A percentile compares a stretch with the other conserved stretches of the same genome.
phyloP scores from a whole-genome alignment of 2,797 vertebrate species.

The Morelia viridis region DNA sequence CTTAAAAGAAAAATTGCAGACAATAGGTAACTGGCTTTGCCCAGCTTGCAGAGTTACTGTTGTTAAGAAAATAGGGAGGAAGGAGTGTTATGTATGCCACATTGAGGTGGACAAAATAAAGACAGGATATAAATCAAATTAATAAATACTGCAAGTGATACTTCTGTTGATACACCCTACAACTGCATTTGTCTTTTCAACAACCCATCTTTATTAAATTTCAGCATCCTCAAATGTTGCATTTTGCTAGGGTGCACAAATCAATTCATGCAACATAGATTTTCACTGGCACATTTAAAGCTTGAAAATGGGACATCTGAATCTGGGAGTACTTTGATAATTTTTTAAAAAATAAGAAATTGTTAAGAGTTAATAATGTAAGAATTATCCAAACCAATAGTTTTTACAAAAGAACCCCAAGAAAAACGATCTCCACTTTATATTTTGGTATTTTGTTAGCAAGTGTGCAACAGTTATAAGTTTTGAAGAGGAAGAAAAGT shows the following conservation, averaged over 20 bases:
- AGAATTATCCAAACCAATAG: not conserved
- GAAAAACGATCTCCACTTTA: not conserved
- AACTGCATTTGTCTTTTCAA: not conserved
- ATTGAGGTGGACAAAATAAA: not conserved
- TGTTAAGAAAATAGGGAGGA: not conserved
- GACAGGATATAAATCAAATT: not conserved
- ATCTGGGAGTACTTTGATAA: not conserved
- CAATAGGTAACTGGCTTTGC: not conserved
- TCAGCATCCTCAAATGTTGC: not conserved
- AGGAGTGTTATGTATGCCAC: not conserved
- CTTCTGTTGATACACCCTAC: not conserved
- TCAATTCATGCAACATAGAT: not conserved
- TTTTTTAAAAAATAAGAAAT: not conserved
- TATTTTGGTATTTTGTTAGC: not conserved
- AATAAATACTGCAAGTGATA: not conserved
- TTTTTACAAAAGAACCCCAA: not conserved
- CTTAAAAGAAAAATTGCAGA: not conserved
- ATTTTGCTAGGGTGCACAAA: not conserved
- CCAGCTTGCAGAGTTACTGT: not conserved
- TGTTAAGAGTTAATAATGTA: not conserved
- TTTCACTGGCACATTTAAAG: not conserved
- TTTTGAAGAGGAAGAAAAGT: not conserved
- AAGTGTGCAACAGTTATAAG: not conserved
- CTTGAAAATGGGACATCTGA: not conserved
- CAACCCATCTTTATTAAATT: not conserved